Evolutionary conservation across 2,113 vertebrate genomes (phyloP).

Genomic region (Hymenochirus boettgeri): DNA sequence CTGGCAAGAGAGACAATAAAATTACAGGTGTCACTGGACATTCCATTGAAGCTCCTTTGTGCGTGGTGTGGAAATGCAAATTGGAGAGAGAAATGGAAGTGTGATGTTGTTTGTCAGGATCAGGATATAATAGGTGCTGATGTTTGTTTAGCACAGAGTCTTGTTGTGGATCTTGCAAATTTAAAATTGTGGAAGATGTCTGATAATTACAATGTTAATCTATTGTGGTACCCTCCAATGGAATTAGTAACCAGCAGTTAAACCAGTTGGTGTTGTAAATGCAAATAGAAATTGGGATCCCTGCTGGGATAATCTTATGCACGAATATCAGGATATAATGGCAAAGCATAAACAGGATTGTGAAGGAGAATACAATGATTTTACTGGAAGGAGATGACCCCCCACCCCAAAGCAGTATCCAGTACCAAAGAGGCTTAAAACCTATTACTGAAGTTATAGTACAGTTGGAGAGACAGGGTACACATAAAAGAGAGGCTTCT

Average conservation of each 20-base stretch:
- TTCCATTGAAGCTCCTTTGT: constrained; percentile 8
- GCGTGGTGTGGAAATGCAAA: constrained; percentile 4
- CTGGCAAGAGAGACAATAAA: background rate
- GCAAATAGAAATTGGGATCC: background rate
- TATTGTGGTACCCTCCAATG: constrained; percentile 4
- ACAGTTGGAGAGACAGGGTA: background rate
- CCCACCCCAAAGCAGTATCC: constrained; percentile 6
- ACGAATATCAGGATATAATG: background rate
- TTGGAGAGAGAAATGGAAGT: constrained; percentile 1
- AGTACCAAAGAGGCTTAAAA: background rate
- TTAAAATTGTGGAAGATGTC: constrained; percentile 7
- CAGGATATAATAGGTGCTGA: constrained; percentile 1
- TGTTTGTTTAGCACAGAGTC: background rate
- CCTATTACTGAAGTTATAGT: background rate
- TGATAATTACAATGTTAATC: background rate
- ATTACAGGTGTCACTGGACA: constrained; percentile 12
- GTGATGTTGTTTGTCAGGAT: constrained; percentile 15
- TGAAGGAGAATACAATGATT: constrained; percentile 5
- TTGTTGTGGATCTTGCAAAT: background rate
- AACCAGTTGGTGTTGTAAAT: background rate
- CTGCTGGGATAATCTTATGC: background rate
- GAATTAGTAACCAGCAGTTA: background rate
- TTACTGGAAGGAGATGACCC: background rate
- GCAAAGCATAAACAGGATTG: constrained; percentile 5
- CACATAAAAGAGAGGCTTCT: background rate